These are phyloP conservation scores for Acronicta alni DNA, from an alignment of 2,888 invertebrate species.

Conservation along the genomic window DNA sequence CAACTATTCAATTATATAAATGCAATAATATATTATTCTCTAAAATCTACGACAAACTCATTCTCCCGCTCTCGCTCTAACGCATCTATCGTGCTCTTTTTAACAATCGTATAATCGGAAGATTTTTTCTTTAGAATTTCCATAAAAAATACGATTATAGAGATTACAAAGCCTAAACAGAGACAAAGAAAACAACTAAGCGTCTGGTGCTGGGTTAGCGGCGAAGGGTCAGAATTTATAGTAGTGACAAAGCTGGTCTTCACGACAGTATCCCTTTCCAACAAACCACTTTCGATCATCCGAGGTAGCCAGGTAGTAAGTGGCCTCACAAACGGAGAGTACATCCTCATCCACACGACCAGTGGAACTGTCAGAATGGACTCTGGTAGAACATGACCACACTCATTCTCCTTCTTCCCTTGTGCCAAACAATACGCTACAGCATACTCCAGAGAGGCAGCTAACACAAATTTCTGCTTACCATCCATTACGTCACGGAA, in stretches of 20 bases:
- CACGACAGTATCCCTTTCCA: slow-evolving; percentile 64
- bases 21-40: slow-evolving; percentile 13
- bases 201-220: slow-evolving; percentile 70
- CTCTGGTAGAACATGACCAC: slow-evolving; percentile 75
- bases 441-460: slow-evolving; percentile 76
- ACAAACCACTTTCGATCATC: slow-evolving; percentile 73
- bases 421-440: slow-evolving; percentile 71
- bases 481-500: slow-evolving; percentile 71
- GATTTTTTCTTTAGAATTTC: slow-evolving; percentile 65
- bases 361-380: slow-evolving; percentile 76
- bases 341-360: slow-evolving; percentile 75
- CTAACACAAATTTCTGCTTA: slow-evolving; percentile 71
- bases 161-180: slow-evolving; percentile 66
- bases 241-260: slow-evolving; percentile 55
- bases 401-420: slow-evolving; percentile 73
- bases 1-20: background rate
- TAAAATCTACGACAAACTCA: slow-evolving; percentile 11
- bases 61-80: slow-evolving; percentile 14
- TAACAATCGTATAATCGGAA: slow-evolving; percentile 47
- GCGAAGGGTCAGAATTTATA: slow-evolving; percentile 66
- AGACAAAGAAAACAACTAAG: slow-evolving; percentile 74
- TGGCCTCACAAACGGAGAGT: slow-evolving; percentile 70
- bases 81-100: slow-evolving; percentile 34
- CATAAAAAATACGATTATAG: slow-evolving; percentile 64
- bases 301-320: slow-evolving; percentile 73